Evolutionary conservation across 2,797 vertebrate species (phyloP), one percentile per base, ranked within the genome.

Genomic region (Hybognathus amarus): DNA sequence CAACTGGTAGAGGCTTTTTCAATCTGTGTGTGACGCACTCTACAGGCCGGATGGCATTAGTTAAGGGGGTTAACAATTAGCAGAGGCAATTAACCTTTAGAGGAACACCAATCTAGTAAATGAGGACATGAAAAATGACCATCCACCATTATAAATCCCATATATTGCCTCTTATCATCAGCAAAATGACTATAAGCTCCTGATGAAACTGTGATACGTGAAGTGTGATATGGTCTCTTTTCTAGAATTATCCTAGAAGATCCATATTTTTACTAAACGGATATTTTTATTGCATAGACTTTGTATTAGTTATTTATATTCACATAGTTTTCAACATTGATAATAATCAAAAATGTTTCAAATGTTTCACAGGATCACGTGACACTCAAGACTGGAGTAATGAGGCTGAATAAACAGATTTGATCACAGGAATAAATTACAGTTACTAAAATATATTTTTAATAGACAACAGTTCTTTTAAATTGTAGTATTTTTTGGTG

Each of bases 11-110:
- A 83, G 91, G 88, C 89, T 91, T 89, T 94, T 94, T 93, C 90
- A 90, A 88, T 91, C 71, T 22, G 85, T 87, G 83, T 86, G 90
- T 95, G 93, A 95, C 92, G 91, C 94, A 92, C 91, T 91, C 63
- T 83, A 86, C 73, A 82, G 92, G 85, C 90, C 87, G 38, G 63
- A 87, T 86, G 89, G 89, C 88, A 84, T 94, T 92, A 93, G 90
- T 90, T 90, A 84, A 78, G 54, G 89, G 20, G 89, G 88, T 86
- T 85, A 89, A 93, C 92, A 94, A 95, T 95, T 95, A 94, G 89
- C 91, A 79, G 30, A 85, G 9, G 92, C 93, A 93, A 93, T 95
- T 95, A 95, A 94, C 94, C 94, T 95, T 94, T 94, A 90, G 91
- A 92, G 88, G 90, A 90, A 90, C 91, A 89, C 89, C 91, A 88